Percentiles rank a stretch among this genome's conserved stretches.
phyloP scores from a whole-genome alignment of 1,140 invertebrate genomes.

The Araneus ventricosus region DNA sequence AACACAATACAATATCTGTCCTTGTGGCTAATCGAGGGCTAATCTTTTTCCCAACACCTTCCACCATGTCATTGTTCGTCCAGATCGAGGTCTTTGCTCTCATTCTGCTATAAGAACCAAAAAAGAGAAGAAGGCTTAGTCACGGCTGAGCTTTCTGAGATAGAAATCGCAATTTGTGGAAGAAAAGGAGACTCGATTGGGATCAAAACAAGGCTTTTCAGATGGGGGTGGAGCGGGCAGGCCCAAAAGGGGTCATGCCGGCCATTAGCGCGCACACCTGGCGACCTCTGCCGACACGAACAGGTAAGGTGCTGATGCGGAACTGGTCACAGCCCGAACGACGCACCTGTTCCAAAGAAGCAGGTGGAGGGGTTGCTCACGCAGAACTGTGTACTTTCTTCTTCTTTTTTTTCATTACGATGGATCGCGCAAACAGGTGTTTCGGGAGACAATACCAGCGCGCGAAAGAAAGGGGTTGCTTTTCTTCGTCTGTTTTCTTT shows the following conservation, averaged over 20 bases:
- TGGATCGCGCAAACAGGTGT: neutral
- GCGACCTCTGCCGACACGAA: slow-evolving; percentile 11
- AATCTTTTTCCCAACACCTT: neutral
- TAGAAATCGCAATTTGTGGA: slow-evolving; percentile 11
- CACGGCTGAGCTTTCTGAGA: slow-evolving; percentile 7
- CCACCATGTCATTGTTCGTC: slow-evolving; percentile 1
- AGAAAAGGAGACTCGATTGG: neutral
- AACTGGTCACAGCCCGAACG: slow-evolving; percentile 31
- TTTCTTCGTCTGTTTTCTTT: neutral
- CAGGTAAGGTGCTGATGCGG: slow-evolving; percentile 43
- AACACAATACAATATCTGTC: too few species aligned
- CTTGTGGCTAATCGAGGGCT: neutral
- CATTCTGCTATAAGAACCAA: neutral
- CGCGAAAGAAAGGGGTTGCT: neutral
- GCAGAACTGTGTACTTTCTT: neutral
- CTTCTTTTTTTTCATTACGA: neutral
- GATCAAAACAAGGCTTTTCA: neutral
- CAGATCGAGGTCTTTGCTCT: slow-evolving; percentile 11
- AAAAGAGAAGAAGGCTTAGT: neutral
- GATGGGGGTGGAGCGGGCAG: neutral
- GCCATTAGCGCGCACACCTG: slow-evolving; percentile 57
- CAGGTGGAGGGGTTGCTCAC: neutral
- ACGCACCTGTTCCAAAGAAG: slow-evolving; percentile 34
- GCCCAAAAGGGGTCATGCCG: slow-evolving; percentile 48
- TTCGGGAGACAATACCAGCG: neutral